Evolutionary conservation across 2,797 vertebrate species (phyloP), one percentile per base, ranked within the genome.

Genomic region (Passerculus sandwichensis): DNA sequence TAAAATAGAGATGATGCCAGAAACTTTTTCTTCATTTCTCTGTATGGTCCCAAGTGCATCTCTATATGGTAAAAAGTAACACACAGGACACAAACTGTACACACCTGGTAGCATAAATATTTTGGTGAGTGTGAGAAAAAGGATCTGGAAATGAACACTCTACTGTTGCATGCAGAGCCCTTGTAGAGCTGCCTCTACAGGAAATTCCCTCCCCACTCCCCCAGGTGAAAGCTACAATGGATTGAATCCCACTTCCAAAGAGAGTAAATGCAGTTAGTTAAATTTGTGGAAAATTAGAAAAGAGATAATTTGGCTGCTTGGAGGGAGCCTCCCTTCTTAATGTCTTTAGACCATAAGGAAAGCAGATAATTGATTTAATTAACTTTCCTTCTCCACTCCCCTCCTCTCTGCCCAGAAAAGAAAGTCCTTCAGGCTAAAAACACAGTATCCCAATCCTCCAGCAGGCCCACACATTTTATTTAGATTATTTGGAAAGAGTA

Each of bases 201-300:
- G 51, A 86, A 93, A 90, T 32, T 78, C 71, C 61, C 65, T 84
- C 64, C n/a, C n/a, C 20, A 25, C 5, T 40, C 23, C 47, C 59
- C 38, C 18, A 42, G 27, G 47, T 88, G 48, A 71, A 95, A 91
- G 76, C 26, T 56, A 9, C 26, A 89, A 81, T 45, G 54, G 59
- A 72, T 27, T 69, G 78, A 84, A 78, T 54, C 13, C 70, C 75
- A 38, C 71, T 44, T 79, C 60, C 85, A 80, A 79, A 87, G 36
- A 85, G 18, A 91, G 36, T 10, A 84, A 93, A 94, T 44, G 27
- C 29, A 78, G 44, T 88, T 70, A 78, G 44, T 88, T 70, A 42
- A 66, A 84, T 64, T 8, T 54, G 53, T 79, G 83, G 59, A 94
- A 94, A 89, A 86, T 50, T 25, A 80, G n/a, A 79, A 92, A 57